Evolutionary conservation across 2,113 vertebrate genomes (phyloP).

Genomic region (Prietella phreatophila): DNA sequence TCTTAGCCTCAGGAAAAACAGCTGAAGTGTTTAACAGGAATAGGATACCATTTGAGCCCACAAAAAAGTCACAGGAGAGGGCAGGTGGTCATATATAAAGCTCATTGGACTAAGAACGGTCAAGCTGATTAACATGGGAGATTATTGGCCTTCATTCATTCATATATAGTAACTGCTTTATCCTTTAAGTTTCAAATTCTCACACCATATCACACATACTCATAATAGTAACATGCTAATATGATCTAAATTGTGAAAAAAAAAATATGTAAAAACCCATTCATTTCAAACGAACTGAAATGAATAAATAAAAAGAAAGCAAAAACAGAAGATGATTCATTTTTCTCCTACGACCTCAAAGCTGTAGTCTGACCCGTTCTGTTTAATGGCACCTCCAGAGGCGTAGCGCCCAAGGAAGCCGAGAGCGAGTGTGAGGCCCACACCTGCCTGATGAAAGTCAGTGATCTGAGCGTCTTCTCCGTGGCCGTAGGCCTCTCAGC

Average conservation of each 20-base stretch:
- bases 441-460: conserved; percentile 41
- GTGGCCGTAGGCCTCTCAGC: conserved; percentile 37
- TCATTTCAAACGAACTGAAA: not conserved
- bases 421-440: not conserved
- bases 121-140: not conserved
- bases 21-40: not conserved
- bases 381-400: conserved; percentile 15
- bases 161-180: not conserved
- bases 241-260: not conserved
- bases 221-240: not conserved
- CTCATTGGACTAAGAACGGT: not conserved
- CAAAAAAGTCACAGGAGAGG: not conserved
- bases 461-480: conserved; percentile 13
- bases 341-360: not conserved
- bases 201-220: not conserved
- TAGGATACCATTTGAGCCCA: not conserved
- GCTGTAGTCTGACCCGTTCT: not conserved
- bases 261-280: not conserved
- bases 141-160: not conserved
- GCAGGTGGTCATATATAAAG: not conserved
- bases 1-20: not conserved
- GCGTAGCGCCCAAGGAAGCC: not conserved
- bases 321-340: not conserved
- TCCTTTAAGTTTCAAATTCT: not conserved
- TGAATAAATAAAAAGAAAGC: not conserved